A percentile compares a stretch with the other conserved stretches of the same genome.
Evolutionary conservation across 2,797 vertebrate species (phyloP).

Genomic region (Serranus cabrilla): DNA sequence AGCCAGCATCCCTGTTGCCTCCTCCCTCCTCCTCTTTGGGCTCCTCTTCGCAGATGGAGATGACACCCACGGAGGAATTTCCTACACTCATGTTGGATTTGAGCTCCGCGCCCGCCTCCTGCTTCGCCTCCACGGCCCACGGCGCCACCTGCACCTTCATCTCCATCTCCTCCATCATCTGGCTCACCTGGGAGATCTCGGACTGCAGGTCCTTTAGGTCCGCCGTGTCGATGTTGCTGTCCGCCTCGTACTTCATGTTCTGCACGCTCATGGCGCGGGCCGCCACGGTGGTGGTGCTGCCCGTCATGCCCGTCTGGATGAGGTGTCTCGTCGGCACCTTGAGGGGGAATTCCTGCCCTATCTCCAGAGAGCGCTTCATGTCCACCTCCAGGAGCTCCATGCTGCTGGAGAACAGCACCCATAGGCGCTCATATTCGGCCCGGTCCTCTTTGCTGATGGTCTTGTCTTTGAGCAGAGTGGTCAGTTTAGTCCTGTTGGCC

Average conservation of each 20-base stretch:
- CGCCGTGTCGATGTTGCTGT: slow-evolving; percentile 90
- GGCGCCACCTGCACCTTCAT: slow-evolving; percentile 97
- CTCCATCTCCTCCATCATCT: slow-evolving; percentile 99
- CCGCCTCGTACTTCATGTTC: slow-evolving; percentile 94
- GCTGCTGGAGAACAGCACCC: slow-evolving; percentile 97
- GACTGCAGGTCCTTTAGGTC: slow-evolving; percentile 92
- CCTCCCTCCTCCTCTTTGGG: slow-evolving; percentile 83
- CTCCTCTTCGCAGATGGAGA: slow-evolving; percentile 91
- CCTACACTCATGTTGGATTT: slow-evolving; percentile 90
- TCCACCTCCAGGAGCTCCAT: slow-evolving; percentile 97
- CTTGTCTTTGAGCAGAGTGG: slow-evolving; percentile 91
- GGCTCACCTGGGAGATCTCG: slow-evolving; percentile 93
- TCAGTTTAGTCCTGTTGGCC: slow-evolving; percentile 91
- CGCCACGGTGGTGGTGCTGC: slow-evolving; percentile 90
- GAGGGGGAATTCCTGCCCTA: slow-evolving; percentile 94
- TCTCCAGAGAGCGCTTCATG: slow-evolving; percentile 94
- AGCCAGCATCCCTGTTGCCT: slow-evolving; percentile 63
- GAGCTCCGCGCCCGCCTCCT: slow-evolving; percentile 94
- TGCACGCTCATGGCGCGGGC: slow-evolving; percentile 94
- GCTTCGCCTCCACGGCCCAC: slow-evolving; percentile 97
- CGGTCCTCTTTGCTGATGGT: slow-evolving; percentile 90
- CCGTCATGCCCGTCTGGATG: slow-evolving; percentile 96
- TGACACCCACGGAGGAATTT: slow-evolving; percentile 90
- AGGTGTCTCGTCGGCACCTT: slow-evolving; percentile 92
- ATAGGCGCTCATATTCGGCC: slow-evolving; percentile 94